Evolutionary conservation across 2,888 invertebrate species (phyloP).

Genomic region (Brachynemurus nebulosus): DNA sequence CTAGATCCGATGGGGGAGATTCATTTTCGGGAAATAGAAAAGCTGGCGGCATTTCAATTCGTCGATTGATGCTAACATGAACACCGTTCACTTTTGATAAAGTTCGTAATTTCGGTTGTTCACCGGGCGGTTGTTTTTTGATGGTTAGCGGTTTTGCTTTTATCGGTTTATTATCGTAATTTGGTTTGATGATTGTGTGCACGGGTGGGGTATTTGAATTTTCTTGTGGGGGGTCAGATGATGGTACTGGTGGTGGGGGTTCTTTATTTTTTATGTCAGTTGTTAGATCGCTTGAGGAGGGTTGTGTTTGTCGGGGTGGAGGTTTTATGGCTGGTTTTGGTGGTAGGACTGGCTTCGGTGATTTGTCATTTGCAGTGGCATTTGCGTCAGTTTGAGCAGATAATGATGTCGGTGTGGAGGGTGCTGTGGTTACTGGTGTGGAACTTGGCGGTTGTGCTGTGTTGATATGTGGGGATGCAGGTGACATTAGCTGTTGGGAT

Average conservation of each 20-base stretch:
- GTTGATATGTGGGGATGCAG: neutral
- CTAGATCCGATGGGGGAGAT: constrained; percentile 41
- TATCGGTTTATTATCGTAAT: constrained; percentile 39
- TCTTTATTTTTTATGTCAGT: constrained; percentile 23
- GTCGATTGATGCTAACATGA: constrained; percentile 52
- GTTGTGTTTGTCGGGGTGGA: constrained; percentile 36
- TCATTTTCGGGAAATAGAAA: constrained; percentile 68
- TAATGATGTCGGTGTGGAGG: constrained; percentile 29
- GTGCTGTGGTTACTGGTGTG: constrained; percentile 30
- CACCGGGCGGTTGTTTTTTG: constrained; percentile 67
- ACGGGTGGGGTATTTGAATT: constrained; percentile 10
- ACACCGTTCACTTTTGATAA: constrained; percentile 44
- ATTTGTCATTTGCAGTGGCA: constrained; percentile 33
- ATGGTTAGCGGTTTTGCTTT: constrained; percentile 76
- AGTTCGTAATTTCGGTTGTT: constrained; percentile 62
- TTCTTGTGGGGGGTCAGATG: constrained; percentile 12
- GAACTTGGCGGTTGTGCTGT: neutral
- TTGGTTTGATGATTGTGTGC: constrained; percentile 15
- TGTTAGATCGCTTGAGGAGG: constrained; percentile 16
- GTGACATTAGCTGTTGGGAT: neutral
- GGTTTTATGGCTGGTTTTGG: constrained; percentile 65
- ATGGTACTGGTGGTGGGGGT: constrained; percentile 12
- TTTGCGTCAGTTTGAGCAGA: constrained; percentile 9
- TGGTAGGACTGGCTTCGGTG: constrained; percentile 62
- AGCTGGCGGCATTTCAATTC: constrained; percentile 73